Evolutionary conservation across 2,888 invertebrate species (phyloP).

Genomic region (Drosophila algonquin): DNA sequence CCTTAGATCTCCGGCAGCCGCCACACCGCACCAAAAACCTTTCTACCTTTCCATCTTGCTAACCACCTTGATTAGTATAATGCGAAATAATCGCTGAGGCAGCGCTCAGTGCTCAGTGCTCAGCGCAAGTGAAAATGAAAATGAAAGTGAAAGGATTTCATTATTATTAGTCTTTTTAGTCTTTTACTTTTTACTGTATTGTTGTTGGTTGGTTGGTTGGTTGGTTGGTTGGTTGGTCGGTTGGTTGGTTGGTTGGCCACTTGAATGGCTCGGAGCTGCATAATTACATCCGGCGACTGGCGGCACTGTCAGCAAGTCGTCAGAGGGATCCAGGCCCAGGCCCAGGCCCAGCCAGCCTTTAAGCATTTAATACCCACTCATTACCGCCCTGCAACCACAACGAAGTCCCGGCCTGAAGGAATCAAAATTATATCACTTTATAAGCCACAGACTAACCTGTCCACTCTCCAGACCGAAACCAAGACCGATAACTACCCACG

Average conservation of each 20-base stretch:
- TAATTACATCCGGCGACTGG: conserved; percentile 41
- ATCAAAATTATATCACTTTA: conserved; percentile 26
- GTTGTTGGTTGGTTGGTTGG: background rate
- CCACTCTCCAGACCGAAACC: background rate
- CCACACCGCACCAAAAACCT: background rate
- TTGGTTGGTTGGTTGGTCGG: conserved; percentile 4
- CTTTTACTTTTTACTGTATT: background rate
- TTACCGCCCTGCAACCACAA: conserved; percentile 4
- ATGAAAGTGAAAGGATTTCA: conserved; percentile 65
- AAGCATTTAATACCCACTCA: conserved; percentile 4
- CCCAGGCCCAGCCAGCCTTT: background rate
- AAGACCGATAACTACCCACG: background rate
- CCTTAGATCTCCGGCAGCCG: background rate
- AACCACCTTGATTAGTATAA: conserved; percentile 54
- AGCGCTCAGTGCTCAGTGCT: conserved; percentile 13
- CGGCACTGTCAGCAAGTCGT: conserved; percentile 42
- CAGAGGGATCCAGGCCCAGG: background rate
- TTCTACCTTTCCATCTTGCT: conserved; percentile 20
- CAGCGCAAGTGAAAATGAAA: conserved; percentile 12
- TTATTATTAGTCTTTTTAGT: conserved; percentile 43
- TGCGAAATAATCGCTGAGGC: conserved; percentile 51
- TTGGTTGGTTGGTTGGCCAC: conserved; percentile 8
- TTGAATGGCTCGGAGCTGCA: conserved; percentile 28
- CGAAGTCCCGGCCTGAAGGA: conserved; percentile 3
- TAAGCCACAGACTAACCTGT: conserved; percentile 8